These are phyloP conservation scores for Anableps anableps DNA, from an alignment of 2,797 vertebrate genomes.

Conservation along the genomic window DNA sequence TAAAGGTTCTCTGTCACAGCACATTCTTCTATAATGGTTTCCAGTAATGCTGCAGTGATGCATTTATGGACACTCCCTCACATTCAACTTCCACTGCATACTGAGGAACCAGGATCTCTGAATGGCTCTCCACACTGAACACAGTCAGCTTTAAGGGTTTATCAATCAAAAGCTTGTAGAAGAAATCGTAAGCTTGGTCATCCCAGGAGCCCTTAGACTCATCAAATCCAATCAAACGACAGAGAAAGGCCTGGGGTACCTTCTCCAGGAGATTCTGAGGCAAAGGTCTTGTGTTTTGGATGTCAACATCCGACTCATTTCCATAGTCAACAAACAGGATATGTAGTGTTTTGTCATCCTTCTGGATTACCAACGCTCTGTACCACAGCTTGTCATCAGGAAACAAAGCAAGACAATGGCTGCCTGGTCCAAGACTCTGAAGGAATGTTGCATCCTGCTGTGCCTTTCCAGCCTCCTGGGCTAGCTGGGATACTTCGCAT, in stretches of 20 bases:
- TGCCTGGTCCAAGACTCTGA: conserved; percentile 69
- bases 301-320: conserved; percentile 77
- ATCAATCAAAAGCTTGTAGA: conserved; percentile 80
- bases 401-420: conserved; percentile 84
- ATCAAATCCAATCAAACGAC: conserved; percentile 84
- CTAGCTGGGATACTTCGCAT: conserved; percentile 57
- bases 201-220: conserved; percentile 80
- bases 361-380: conserved; percentile 79
- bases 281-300: conserved; percentile 75
- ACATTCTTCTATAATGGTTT: conserved; percentile 18
- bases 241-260: conserved; percentile 87
- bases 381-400: conserved; percentile 84
- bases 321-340: conserved; percentile 90
- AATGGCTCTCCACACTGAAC: conserved; percentile 47
- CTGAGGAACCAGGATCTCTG: conserved; percentile 65
- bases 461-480: conserved; percentile 75
- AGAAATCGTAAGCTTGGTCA: conserved; percentile 76
- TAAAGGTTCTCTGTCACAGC: not conserved
- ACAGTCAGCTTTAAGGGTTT: conserved; percentile 80
- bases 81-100: conserved; percentile 81
- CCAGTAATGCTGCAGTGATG: conserved; percentile 81
- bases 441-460: conserved; percentile 15
- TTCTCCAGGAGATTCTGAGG: conserved; percentile 72
- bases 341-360: conserved; percentile 35
- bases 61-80: conserved; percentile 75